Evolutionary conservation across 2,888 invertebrate species (phyloP).

Genomic region (Agrochola lota): DNA sequence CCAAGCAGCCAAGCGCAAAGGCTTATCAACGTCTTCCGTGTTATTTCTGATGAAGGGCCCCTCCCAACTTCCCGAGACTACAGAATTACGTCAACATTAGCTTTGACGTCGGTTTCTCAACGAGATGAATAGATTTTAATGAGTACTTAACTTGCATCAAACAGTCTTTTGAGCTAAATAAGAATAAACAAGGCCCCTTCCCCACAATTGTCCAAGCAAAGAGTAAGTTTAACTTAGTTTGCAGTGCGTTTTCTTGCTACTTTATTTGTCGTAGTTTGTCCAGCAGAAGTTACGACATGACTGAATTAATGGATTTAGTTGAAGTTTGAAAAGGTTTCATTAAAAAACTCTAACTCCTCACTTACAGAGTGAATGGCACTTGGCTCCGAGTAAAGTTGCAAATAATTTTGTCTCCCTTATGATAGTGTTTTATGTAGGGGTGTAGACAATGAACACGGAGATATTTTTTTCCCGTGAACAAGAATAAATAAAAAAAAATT

Average conservation of each 20-base stretch:
- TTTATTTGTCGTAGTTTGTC: conserved; percentile 42
- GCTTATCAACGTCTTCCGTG: conserved; percentile 30
- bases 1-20: conserved; percentile 23
- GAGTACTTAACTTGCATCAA: conserved; percentile 55
- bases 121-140: conserved; percentile 53
- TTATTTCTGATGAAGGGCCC: conserved; percentile 24
- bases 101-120: conserved; percentile 46
- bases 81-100: conserved; percentile 37
- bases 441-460: not conserved
- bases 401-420: not conserved
- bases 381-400: not conserved
- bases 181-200: conserved; percentile 45
- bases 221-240: conserved; percentile 38
- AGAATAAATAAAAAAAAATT: no score
- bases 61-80: conserved; percentile 9
- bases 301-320: conserved; percentile 38
- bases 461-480: not conserved
- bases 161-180: conserved; percentile 50
- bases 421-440: not conserved
- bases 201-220: conserved; percentile 34
- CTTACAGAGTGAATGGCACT: conserved; percentile 17
- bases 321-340: conserved; percentile 42
- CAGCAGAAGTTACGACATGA: conserved; percentile 39
- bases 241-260: conserved; percentile 46
- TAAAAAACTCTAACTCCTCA: conserved; percentile 35